These are phyloP conservation scores for Columbina picui DNA, from an alignment of 2,113 vertebrate genomes.

Conservation along the genomic window DNA sequence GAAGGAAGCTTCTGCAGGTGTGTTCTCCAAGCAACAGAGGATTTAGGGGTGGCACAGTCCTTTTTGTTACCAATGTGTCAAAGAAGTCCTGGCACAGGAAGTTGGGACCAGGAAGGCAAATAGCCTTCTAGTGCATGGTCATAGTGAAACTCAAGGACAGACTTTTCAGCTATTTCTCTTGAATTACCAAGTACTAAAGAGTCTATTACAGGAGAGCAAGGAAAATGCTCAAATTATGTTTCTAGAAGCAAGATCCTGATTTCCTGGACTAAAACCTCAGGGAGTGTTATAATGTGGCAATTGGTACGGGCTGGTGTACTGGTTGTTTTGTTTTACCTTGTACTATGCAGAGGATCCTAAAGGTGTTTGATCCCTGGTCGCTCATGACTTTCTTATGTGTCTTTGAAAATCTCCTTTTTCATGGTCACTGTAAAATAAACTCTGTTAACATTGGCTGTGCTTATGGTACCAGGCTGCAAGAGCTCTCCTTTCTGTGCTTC, in stretches of 20 bases:
- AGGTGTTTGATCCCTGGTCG: background rate
- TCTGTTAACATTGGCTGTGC: background rate
- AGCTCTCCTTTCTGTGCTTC: background rate
- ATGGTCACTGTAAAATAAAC: background rate
- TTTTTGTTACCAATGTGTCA: background rate
- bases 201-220: background rate
- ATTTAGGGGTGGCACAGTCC: background rate
- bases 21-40: background rate
- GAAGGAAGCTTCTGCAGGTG: background rate
- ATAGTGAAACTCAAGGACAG: background rate
- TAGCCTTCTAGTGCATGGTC: background rate
- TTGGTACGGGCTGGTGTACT: background rate
- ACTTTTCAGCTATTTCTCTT: background rate
- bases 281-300: background rate
- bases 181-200: constrained; percentile 1
- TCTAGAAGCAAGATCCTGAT: background rate
- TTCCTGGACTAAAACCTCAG: background rate
- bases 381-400: background rate
- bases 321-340: background rate
- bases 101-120: background rate
- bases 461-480: background rate
- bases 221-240: constrained; percentile 21
- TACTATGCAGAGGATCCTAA: background rate
- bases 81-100: background rate
- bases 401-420: constrained; percentile 38